A percentile compares a stretch with the other conserved stretches of the same genome.
These are phyloP conservation scores for Champsocephalus gunnari DNA, from an alignment of 2,797 vertebrate genomes.

Conservation along the genomic window DNA sequence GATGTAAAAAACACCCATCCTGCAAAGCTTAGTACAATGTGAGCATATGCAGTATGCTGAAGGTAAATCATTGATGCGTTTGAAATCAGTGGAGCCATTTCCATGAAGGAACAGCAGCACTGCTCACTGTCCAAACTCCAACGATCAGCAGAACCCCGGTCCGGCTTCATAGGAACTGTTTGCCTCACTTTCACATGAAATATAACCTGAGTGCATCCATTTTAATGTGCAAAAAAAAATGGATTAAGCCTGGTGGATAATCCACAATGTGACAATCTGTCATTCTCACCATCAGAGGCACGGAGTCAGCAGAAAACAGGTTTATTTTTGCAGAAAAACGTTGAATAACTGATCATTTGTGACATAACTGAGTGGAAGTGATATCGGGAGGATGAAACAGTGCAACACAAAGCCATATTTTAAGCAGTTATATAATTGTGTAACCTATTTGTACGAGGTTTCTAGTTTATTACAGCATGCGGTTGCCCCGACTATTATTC, in stretches of 20 bases:
- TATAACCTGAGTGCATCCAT: slow-evolving; percentile 9
- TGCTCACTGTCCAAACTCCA: slow-evolving; percentile 45
- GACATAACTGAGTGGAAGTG: slow-evolving; percentile 12
- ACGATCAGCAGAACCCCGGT: slow-evolving; percentile 31
- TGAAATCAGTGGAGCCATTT: slow-evolving; percentile 71
- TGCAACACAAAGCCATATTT: slow-evolving; percentile 2
- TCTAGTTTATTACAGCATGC: slow-evolving; percentile 18
- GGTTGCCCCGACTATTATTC: slow-evolving; percentile 9
- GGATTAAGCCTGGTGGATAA: slow-evolving; percentile 68
- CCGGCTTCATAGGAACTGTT: slow-evolving; percentile 23
- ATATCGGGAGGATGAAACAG: neutral
- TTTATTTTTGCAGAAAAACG: neutral
- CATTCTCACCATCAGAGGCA: slow-evolving; percentile 26
- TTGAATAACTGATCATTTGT: slow-evolving; percentile 8
- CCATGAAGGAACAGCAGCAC: slow-evolving; percentile 44
- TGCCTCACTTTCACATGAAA: neutral
- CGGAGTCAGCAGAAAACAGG: slow-evolving; percentile 22
- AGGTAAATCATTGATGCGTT: slow-evolving; percentile 80
- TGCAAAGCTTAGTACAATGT: slow-evolving; percentile 60
- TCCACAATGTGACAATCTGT: slow-evolving; percentile 66
- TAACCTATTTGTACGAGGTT: slow-evolving; percentile 3
- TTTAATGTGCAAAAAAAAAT: slow-evolving; percentile 32
- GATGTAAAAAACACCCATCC: slow-evolving; percentile 7
- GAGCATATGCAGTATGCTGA: slow-evolving; percentile 51
- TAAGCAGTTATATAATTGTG: slow-evolving; percentile 31